A percentile compares a stretch with the other conserved stretches of the same genome.
phyloP scores from a whole-genome alignment of 1,140 invertebrate species.

The Aphis gossypii region DNA sequence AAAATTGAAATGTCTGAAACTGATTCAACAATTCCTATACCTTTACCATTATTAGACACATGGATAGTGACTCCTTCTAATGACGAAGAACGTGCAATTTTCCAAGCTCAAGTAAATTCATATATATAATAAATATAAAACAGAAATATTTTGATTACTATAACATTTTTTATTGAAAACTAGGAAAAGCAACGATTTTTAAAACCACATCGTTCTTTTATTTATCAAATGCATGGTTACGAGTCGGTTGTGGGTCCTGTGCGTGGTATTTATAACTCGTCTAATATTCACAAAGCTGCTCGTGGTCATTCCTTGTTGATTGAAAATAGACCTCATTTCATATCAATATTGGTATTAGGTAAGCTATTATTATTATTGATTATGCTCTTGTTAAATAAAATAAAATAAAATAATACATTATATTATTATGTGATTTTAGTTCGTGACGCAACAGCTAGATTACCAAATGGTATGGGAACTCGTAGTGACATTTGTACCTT shows the following conservation, averaged over 20 bases:
- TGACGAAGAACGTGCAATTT: conserved; percentile 78
- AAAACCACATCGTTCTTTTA: conserved; percentile 85
- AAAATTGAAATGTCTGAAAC: conserved; percentile 38
- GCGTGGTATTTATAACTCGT: conserved; percentile 79
- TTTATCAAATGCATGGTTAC: conserved; percentile 84
- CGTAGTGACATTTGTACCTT: conserved; percentile 86
- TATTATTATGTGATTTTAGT: conserved; percentile 67
- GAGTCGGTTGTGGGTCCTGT: conserved; percentile 89
- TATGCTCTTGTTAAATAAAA: not conserved
- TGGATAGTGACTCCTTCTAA: conserved; percentile 84
- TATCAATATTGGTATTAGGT: conserved; percentile 86
- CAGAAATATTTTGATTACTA: conserved; percentile 37
- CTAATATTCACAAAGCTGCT: conserved; percentile 63
- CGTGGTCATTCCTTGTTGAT: conserved; percentile 85
- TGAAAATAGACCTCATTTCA: conserved; percentile 86
- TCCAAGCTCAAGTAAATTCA: conserved; percentile 74
- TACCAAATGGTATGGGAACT: conserved; percentile 94
- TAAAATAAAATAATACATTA: not conserved
- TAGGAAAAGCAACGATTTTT: conserved; percentile 78
- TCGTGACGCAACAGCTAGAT: conserved; percentile 87
- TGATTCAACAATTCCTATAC: conserved; percentile 65
- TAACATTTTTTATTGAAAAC: conserved; percentile 35
- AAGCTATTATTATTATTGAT: conserved; percentile 55
- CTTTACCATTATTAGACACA: conserved; percentile 63
- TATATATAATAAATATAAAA: not conserved